Evolutionary conservation across 2,888 invertebrate species (phyloP).

Genomic region (Drosophila algonquin): DNA sequence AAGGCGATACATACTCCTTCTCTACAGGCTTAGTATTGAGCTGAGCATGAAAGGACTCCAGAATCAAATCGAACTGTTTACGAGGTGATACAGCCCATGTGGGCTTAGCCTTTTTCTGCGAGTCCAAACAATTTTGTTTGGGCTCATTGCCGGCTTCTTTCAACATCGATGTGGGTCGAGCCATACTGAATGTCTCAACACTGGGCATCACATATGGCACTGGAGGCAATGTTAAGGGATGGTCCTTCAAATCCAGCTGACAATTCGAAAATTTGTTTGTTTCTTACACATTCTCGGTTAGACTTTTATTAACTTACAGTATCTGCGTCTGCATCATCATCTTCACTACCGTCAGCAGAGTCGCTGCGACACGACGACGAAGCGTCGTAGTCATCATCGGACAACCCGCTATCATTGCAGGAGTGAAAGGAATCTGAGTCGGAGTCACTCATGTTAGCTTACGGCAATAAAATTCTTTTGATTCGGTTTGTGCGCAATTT

Average conservation of each 20-base stretch:
- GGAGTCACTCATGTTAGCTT: neutral
- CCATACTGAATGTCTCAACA: conserved; percentile 34
- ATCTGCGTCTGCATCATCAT: neutral
- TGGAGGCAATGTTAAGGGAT: neutral
- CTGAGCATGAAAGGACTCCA: conserved; percentile 37
- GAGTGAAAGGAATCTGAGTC: conserved; percentile 49
- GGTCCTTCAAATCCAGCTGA: no score
- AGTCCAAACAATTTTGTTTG: conserved; percentile 47
- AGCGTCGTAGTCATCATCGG: neutral
- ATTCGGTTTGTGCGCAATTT: neutral
- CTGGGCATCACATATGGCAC: conserved; percentile 22
- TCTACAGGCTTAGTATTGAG: neutral
- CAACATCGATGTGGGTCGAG: neutral
- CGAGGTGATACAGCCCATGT: neutral
- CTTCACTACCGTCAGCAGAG: neutral
- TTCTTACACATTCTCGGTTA: no score
- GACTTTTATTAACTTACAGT: neutral
- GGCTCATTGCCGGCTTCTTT: conserved; percentile 4
- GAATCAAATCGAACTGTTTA: conserved; percentile 24
- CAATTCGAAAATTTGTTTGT: neutral
- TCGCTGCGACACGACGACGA: conserved; percentile 16
- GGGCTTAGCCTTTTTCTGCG: conserved; percentile 19
- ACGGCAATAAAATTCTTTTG: neutral
- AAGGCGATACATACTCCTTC: conserved; percentile 54
- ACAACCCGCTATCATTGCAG: conserved; percentile 3